phyloP scores from a whole-genome alignment of 2,888 invertebrate genomes.

The Diaphora mendica region DNA sequence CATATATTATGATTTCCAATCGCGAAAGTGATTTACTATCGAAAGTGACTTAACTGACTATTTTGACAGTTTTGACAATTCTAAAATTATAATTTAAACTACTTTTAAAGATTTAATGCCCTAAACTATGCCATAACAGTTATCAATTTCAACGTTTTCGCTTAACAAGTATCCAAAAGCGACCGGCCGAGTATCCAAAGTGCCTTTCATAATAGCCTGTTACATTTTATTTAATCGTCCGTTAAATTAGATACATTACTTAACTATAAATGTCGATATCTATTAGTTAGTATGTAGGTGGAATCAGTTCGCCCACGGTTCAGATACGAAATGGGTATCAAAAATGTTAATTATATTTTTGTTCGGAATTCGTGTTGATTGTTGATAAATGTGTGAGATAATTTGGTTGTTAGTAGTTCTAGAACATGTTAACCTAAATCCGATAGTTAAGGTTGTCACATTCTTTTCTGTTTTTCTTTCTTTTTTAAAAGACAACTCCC shows the following conservation, averaged over 20 bases:
- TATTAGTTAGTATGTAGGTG: conserved; percentile 48
- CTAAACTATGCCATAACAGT: not conserved
- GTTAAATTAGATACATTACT: conserved; percentile 51
- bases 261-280: conserved; percentile 44
- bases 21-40: not conserved
- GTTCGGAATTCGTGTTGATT: conserved; percentile 24
- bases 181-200: conserved; percentile 9
- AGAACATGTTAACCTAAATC: conserved; percentile 16
- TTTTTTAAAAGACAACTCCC: no score
- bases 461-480: not conserved
- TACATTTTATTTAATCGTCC: conserved; percentile 48
- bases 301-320: conserved; percentile 44
- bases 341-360: conserved; percentile 47
- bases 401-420: conserved; percentile 14
- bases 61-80: not conserved
- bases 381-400: conserved; percentile 21
- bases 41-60: not conserved
- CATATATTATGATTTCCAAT: not conserved
- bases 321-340: conserved; percentile 32
- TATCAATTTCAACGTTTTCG: not conserved
- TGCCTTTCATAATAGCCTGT: conserved; percentile 36
- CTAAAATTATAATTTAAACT: not conserved
- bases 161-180: conserved; percentile 5
- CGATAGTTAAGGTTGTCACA: conserved; percentile 9
- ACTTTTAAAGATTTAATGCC: not conserved